Evolutionary conservation across 2,888 invertebrate genomes (phyloP).

Genomic region (Epirrhoe alternata): DNA sequence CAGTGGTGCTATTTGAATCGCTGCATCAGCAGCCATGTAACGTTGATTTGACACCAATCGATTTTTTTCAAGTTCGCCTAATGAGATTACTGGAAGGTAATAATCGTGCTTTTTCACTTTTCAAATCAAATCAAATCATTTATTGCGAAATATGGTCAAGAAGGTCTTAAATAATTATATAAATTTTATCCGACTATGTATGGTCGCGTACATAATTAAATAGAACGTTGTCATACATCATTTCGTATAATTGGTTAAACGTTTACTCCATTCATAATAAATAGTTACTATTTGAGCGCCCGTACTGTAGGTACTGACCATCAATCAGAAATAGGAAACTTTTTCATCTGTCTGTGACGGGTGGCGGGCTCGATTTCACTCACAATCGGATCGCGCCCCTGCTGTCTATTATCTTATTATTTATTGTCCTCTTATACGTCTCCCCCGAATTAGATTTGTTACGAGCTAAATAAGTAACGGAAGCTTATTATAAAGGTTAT

Average conservation of each 20-base stretch:
- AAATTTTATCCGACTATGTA: no score
- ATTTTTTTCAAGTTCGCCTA: no score
- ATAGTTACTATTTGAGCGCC: background rate
- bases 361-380: slow-evolving; percentile 4
- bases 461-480: slow-evolving; percentile 40
- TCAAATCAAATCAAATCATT: no score
- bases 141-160: no score
- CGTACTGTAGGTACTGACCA: background rate
- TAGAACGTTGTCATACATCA: background rate
- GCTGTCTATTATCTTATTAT: slow-evolving; percentile 65
- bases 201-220: no score
- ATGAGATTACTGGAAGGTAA: no score
- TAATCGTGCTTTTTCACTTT: no score
- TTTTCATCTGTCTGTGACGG: background rate
- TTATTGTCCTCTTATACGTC: slow-evolving; percentile 54
- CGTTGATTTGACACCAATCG: no score
- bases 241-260: background rate
- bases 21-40: no score
- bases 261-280: background rate
- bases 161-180: no score
- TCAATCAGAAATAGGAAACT: background rate
- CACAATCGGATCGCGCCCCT: slow-evolving; percentile 13
- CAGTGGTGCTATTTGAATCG: no score
- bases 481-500: slow-evolving; percentile 45
- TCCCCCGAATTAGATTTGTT: slow-evolving; percentile 39